phyloP scores from a whole-genome alignment of 2,113 vertebrate species.

The Dipodomys spectabilis region DNA sequence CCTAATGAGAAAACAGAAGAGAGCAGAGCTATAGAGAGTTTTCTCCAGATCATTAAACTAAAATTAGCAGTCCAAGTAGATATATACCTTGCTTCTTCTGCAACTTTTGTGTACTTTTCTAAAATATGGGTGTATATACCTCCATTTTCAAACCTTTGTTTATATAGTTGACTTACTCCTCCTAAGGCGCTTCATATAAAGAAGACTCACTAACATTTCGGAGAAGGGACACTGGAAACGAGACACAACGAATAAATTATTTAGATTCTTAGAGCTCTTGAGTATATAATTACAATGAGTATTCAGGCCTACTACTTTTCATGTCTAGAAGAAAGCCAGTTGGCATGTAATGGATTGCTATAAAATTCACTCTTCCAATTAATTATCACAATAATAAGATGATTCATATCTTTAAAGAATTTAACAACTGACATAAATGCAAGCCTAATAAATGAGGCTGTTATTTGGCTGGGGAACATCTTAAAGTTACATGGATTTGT shows the following conservation, averaged over 20 bases:
- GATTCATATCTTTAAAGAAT: slow-evolving; percentile 37
- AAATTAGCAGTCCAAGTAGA: neutral
- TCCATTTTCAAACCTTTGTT: neutral
- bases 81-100: neutral
- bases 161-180: neutral
- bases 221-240: neutral
- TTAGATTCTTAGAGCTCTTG: neutral
- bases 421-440: slow-evolving; percentile 53
- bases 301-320: neutral
- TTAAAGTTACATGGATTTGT: slow-evolving; percentile 13
- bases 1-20: neutral
- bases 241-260: slow-evolving; percentile 51
- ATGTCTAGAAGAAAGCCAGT: slow-evolving; percentile 1
- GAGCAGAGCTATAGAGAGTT: neutral
- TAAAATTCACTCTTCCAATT: slow-evolving; percentile 53
- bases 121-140: neutral
- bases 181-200: neutral
- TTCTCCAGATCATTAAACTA: slow-evolving; percentile 24
- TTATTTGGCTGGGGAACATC: slow-evolving; percentile 27
- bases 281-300: neutral
- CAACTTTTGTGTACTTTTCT: neutral
- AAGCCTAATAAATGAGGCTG: slow-evolving; percentile 15
- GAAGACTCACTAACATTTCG: slow-evolving; percentile 31
- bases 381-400: slow-evolving; percentile 52
- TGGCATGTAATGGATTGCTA: slow-evolving; percentile 35